Conservation (phyloP, 1,140 invertebrate genomes). For the Lepidostoma basale region DNA sequence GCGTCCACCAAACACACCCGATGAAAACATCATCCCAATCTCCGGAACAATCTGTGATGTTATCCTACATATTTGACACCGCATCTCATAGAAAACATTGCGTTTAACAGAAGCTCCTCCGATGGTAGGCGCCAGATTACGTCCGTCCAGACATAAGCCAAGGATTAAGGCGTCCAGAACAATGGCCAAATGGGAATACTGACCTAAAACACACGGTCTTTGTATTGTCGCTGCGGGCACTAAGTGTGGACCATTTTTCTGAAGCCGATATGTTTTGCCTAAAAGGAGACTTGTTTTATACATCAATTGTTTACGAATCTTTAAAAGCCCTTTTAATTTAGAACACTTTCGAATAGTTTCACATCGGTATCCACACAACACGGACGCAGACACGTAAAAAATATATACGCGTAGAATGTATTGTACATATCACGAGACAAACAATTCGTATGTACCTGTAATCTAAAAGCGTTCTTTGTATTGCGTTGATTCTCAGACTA, state of each 20-base stretch:
- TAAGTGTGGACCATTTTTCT: conserved; percentile 20
- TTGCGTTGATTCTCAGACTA: too few species aligned
- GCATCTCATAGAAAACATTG: conserved; percentile 14
- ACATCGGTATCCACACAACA: too few species aligned
- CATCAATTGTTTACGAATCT: conserved; percentile 11
- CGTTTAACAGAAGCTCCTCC: conserved; percentile 27
- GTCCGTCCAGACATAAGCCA: conserved; percentile 24
- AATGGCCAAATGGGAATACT: conserved; percentile 26
- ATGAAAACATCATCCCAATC: conserved; percentile 34
- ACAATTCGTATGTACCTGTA: neutral
- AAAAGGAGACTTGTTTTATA: conserved; percentile 13
- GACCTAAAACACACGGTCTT: conserved; percentile 22
- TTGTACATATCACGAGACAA: neutral
- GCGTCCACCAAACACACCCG: conserved; percentile 18
- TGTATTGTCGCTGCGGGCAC: conserved; percentile 29
- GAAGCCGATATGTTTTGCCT: conserved; percentile 26
- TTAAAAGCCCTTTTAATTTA: conserved; percentile 13
- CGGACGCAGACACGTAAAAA: too few species aligned
- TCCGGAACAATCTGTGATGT: conserved; percentile 17
- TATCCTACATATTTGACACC: conserved; percentile 31
- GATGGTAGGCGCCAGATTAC: conserved; percentile 44
- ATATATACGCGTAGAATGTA: too few species aligned
- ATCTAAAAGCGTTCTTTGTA: too few species aligned
- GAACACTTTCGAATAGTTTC: neutral
- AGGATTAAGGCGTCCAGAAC: conserved; percentile 7